Evolutionary conservation across 2,888 invertebrate genomes (phyloP).

Genomic region (Epinotia nisella): DNA sequence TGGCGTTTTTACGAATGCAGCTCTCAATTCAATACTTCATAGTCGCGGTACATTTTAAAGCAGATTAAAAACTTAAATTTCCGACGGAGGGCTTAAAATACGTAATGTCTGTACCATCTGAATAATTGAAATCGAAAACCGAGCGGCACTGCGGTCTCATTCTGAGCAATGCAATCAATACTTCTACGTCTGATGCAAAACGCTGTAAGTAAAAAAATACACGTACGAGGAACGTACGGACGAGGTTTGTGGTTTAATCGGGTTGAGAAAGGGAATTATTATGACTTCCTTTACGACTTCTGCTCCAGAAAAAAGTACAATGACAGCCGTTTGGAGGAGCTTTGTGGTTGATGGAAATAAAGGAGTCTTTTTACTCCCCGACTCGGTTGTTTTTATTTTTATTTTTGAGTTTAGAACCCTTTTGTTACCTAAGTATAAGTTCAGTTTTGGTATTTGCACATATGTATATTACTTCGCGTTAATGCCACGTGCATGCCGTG

Average conservation of each 20-base stretch:
- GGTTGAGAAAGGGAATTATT: conserved; percentile 16
- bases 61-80: conserved; percentile 48
- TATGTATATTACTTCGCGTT: background rate
- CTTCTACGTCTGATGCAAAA: conserved; percentile 40
- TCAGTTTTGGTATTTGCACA: background rate
- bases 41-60: conserved; percentile 33
- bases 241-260: conserved; percentile 19
- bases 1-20: background rate
- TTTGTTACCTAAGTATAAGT: background rate
- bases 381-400: background rate
- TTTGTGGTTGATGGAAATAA: background rate
- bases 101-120: conserved; percentile 53
- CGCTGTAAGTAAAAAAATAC: conserved; percentile 20
- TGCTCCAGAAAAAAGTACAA: background rate
- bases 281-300: conserved; percentile 26
- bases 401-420: background rate
- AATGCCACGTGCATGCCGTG: background rate
- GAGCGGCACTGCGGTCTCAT: conserved; percentile 59
- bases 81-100: conserved; percentile 54
- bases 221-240: background rate
- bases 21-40: conserved; percentile 38
- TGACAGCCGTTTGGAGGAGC: background rate
- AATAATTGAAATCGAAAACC: conserved; percentile 65
- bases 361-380: background rate
- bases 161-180: conserved; percentile 70